A percentile compares a stretch with the other conserved stretches of the same genome.
phyloP scores from a whole-genome alignment of 2,113 vertebrate genomes.

The Aviceda subcristata region DNA sequence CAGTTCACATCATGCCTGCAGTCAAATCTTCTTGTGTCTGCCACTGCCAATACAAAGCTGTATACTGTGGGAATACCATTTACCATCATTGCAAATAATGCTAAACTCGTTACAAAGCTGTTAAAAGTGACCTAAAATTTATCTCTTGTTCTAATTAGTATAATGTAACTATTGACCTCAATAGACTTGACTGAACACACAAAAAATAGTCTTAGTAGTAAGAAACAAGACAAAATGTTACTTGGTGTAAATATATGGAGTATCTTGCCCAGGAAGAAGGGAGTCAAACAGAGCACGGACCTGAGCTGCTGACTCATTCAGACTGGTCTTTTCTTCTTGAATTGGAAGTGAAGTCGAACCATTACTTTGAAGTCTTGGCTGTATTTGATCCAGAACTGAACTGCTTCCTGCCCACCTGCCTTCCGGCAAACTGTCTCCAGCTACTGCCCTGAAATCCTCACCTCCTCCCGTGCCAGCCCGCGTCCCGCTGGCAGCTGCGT shows the following conservation, averaged over 20 bases:
- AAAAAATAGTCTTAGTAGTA: not conserved
- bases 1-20: not conserved
- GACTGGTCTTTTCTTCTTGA: not conserved
- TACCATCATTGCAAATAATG: not conserved
- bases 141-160: not conserved
- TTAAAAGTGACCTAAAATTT: not conserved
- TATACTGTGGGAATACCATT: not conserved
- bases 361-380: not conserved
- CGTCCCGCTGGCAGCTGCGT: not conserved
- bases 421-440: not conserved
- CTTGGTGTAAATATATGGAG: not conserved
- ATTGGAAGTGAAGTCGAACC: not conserved
- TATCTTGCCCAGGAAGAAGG: not conserved
- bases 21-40: not conserved
- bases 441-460: not conserved
- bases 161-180: not conserved
- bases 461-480: fast-evolving
- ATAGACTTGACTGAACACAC: not conserved
- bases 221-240: not conserved
- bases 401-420: not conserved
- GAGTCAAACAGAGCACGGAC: not conserved
- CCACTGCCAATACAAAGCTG: not conserved
- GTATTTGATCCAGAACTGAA: not conserved
- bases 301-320: not conserved
- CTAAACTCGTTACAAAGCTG: not conserved